Base-by-base conservation (phyloP, 2,888 invertebrate genomes). In the Ypsolopha scabrella region DNA sequence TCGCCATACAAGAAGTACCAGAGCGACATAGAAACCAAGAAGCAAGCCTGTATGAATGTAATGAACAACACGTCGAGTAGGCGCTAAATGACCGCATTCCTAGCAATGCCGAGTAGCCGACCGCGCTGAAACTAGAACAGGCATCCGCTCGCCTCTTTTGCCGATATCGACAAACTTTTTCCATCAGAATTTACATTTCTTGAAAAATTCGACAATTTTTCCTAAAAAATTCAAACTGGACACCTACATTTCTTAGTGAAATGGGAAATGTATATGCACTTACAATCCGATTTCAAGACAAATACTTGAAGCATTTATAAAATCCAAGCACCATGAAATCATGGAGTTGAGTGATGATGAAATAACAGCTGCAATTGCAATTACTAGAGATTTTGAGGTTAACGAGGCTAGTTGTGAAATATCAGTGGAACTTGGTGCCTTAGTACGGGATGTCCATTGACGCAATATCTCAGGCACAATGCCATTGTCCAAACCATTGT, bases 71-170 rank as follows among this genome's bases (percentile, higher is more conserved):
- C 33, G 35, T 36, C 57, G 57, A 53, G 61, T 66, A 67, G 68
- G 68, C 73, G 71, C 64, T 39, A 43, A 68, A 55, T 75, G 81
- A 67, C 83, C 81, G 82, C 83, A 85, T 85, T 85, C 79, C 72
- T 73, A 59, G 41, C 63, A 57, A 59, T 65, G 68, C 61, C 68
- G 69, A 55, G 57, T 58, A 65, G 68, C 61, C 68, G 69, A 55
- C 67, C 60, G 61, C 66, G 65, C 66, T 62, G 66, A 72, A 83
- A 80, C 73, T 82, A 57, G 81, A 75, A 64, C 82, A 68, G 59
- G 65, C 74, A 70, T 81, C 80, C 81, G 80, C 62, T 68, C 58
- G 24, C 24, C 4, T 24, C 24, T 24, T 70, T 70, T 63, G 65
- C 69, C 39, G 39, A 39, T 10, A 11, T 39, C n/a, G 39, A 39